Percentiles rank a stretch among this genome's conserved stretches.
Conservation (phyloP, 1,140 invertebrate genomes). For the Oreohelix idahoensis region DNA sequence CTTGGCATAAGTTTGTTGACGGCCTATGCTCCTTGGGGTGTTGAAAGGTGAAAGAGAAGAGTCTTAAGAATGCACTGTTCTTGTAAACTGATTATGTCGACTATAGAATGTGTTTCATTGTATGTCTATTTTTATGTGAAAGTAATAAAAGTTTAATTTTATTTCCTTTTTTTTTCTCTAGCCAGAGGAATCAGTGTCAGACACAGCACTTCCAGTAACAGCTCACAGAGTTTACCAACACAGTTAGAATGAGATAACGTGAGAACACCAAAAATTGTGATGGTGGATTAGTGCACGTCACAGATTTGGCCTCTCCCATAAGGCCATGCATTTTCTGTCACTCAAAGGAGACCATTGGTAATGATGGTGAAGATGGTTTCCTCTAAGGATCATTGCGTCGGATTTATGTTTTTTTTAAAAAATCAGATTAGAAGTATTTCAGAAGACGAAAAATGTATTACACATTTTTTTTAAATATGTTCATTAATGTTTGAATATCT, state of each 20-base stretch:
- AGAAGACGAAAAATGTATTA: too few species aligned
- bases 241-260: background rate
- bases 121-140: too few species aligned
- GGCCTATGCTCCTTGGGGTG: too few species aligned
- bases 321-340: background rate
- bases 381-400: background rate
- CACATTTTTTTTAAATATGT: background rate
- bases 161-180: background rate
- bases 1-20: too few species aligned
- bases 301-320: constrained; percentile 6
- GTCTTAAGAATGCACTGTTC: too few species aligned
- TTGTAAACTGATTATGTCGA: too few species aligned
- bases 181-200: background rate
- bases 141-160: background rate
- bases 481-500: background rate
- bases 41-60: too few species aligned
- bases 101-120: too few species aligned
- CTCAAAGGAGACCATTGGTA: background rate
- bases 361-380: background rate
- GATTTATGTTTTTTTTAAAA: too few species aligned
- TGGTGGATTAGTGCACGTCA: background rate
- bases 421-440: background rate
- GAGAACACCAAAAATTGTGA: background rate
- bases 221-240: background rate
- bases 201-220: background rate